Percentiles rank a stretch among this genome's conserved stretches.
Conservation (phyloP, 2,113 vertebrate species). For the Pao palembangensis region DNA sequence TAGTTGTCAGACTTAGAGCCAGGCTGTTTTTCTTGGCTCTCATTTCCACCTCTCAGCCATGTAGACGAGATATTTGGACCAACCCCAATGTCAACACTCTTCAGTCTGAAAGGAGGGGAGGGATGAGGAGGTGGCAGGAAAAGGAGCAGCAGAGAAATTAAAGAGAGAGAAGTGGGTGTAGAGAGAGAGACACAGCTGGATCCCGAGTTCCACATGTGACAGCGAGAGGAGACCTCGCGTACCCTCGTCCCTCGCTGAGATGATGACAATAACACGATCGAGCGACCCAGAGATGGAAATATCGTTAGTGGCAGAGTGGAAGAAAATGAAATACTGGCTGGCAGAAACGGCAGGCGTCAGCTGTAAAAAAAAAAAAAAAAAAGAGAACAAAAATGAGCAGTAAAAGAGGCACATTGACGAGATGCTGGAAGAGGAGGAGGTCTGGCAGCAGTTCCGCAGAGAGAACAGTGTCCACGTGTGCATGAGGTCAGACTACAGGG, state of each 20-base stretch:
- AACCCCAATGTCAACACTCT: slow-evolving; percentile 68
- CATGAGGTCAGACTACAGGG: slow-evolving; percentile 35
- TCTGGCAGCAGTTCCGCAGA: slow-evolving; percentile 26
- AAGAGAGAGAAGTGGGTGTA: background rate
- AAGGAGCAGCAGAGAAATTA: slow-evolving; percentile 1
- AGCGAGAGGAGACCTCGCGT: slow-evolving; percentile 42
- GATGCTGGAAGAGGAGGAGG: slow-evolving; percentile 37
- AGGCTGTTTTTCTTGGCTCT: slow-evolving; percentile 74
- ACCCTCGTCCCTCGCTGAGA: slow-evolving; percentile 52
- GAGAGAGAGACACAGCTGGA: slow-evolving; percentile 10
- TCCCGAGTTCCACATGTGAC: slow-evolving; percentile 20
- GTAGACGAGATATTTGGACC: slow-evolving; percentile 70
- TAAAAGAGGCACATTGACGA: slow-evolving; percentile 51
- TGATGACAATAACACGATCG: slow-evolving; percentile 64
- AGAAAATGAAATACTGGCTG: slow-evolving; percentile 38
- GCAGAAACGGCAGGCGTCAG: slow-evolving; percentile 50
- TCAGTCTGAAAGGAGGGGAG: slow-evolving; percentile 42
- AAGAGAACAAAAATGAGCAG: slow-evolving; percentile 39
- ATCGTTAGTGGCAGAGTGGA: slow-evolving; percentile 59
- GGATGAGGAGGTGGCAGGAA: slow-evolving; percentile 39
- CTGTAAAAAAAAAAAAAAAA: slow-evolving; percentile 45
- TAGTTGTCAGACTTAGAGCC: slow-evolving; percentile 61
- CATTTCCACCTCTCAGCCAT: slow-evolving; percentile 59
- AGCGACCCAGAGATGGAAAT: slow-evolving; percentile 54
- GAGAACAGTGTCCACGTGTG: slow-evolving; percentile 42